A percentile compares a stretch with the other conserved stretches of the same genome.
These are phyloP conservation scores for Lycodopsis pacificus DNA, from an alignment of 2,797 vertebrate genomes.

Conservation along the genomic window DNA sequence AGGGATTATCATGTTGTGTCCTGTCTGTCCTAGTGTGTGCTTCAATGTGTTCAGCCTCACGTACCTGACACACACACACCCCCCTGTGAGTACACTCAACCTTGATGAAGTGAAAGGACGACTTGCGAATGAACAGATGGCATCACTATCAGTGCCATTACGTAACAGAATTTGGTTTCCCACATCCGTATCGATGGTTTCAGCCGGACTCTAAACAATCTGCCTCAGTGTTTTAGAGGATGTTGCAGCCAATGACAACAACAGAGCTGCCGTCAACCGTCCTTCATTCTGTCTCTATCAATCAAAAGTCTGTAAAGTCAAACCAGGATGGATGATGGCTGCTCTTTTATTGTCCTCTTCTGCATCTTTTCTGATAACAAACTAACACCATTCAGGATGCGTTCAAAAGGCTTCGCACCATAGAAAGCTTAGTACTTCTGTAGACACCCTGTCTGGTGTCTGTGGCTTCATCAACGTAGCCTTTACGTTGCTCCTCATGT, in stretches of 20 bases:
- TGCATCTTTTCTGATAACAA: constrained; percentile 60
- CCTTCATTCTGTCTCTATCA: constrained; percentile 42
- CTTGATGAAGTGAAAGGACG: constrained; percentile 76
- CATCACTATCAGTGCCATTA: constrained; percentile 66
- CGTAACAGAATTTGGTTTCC: constrained; percentile 66
- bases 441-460: constrained; percentile 39
- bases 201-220: constrained; percentile 57
- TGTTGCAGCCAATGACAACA: constrained; percentile 56
- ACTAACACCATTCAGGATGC: constrained; percentile 60
- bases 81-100: constrained; percentile 63
- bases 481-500: constrained; percentile 55
- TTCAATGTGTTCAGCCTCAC: constrained; percentile 62
- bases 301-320: constrained; percentile 36
- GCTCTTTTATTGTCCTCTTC: constrained; percentile 70
- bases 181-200: constrained; percentile 62
- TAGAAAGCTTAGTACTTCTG: constrained; percentile 21
- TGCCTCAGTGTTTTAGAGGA: constrained; percentile 64
- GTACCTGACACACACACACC: constrained; percentile 52
- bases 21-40: constrained; percentile 72
- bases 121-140: constrained; percentile 69
- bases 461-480: constrained; percentile 70
- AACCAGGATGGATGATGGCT: constrained; percentile 48
- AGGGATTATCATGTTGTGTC: constrained; percentile 68
- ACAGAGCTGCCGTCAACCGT: constrained; percentile 57
- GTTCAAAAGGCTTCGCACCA: constrained; percentile 67